A percentile compares a stretch with the other conserved stretches of the same genome.
Evolutionary conservation across 2,888 invertebrate species (phyloP).

Genomic region (Noctua comes): DNA sequence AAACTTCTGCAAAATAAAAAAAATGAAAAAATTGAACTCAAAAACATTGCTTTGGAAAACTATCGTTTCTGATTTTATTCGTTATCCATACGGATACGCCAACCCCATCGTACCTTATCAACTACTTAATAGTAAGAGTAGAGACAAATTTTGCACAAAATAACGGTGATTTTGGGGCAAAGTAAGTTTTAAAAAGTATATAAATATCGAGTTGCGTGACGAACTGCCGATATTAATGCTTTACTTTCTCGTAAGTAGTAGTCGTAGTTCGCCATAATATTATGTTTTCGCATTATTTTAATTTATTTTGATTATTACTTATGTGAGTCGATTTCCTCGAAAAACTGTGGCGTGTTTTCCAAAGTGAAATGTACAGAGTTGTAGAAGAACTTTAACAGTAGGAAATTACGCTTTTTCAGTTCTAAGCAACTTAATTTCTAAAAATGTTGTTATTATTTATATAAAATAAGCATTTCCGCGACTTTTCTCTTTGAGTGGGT

Average conservation of each 20-base stretch:
- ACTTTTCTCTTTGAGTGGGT: background rate
- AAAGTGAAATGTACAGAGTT: background rate
- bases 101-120: background rate
- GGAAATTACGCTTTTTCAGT: background rate
- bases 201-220: slow-evolving; percentile 16
- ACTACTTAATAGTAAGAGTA: background rate
- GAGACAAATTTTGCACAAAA: background rate
- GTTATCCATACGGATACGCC: background rate
- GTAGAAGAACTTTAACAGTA: background rate
- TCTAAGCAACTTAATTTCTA: background rate
- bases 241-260: slow-evolving; percentile 2
- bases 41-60: background rate
- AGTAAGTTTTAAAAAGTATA: background rate
- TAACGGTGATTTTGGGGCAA: background rate
- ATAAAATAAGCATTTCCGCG: background rate
- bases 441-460: background rate
- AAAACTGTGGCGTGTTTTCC: slow-evolving; percentile 7
- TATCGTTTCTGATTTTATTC: background rate
- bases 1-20: too few relatives aligned
- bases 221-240: background rate
- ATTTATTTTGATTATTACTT: slow-evolving; percentile 6
- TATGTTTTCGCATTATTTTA: slow-evolving; percentile 14
- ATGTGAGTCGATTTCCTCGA: slow-evolving; percentile 17
- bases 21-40: too few relatives aligned
- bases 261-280: background rate